Evolutionary conservation across 2,797 vertebrate genomes (phyloP).

Genomic region (Otolemur crassicaudatus): DNA sequence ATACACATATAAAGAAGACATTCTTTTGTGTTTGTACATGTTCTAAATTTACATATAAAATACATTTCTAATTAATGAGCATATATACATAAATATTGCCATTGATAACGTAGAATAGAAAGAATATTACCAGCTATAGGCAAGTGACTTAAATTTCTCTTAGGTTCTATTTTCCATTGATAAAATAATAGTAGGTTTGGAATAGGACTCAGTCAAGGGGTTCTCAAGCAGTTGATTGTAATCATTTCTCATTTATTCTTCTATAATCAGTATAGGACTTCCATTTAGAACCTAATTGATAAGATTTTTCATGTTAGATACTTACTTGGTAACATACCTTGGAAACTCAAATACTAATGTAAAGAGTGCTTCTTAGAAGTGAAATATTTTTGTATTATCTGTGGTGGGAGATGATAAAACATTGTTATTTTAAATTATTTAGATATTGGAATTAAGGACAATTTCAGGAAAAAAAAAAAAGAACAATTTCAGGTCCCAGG

Average conservation of each 20-base stretch:
- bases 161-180: constrained; percentile 9
- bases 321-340: constrained; percentile 32
- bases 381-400: constrained; percentile 53
- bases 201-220: neutral
- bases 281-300: neutral
- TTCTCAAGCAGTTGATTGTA: constrained; percentile 22
- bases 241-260: constrained; percentile 28
- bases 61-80: neutral
- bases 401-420: constrained; percentile 19
- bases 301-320: constrained; percentile 16
- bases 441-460: constrained; percentile 17
- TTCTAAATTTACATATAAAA: constrained; percentile 44
- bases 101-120: neutral
- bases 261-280: neutral
- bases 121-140: neutral
- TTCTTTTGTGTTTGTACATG: constrained; percentile 26
- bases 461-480: constrained; percentile 1
- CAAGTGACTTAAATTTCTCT: constrained; percentile 35
- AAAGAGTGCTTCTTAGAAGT: neutral
- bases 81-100: neutral
- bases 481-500: constrained; percentile 10
- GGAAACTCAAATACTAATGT: constrained; percentile 30
- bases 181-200: constrained; percentile 46
- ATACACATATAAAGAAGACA: constrained; percentile 35
- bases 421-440: constrained; percentile 13